Evolutionary conservation across 2,113 vertebrate species (phyloP).

Genomic region (Limanda limanda): DNA sequence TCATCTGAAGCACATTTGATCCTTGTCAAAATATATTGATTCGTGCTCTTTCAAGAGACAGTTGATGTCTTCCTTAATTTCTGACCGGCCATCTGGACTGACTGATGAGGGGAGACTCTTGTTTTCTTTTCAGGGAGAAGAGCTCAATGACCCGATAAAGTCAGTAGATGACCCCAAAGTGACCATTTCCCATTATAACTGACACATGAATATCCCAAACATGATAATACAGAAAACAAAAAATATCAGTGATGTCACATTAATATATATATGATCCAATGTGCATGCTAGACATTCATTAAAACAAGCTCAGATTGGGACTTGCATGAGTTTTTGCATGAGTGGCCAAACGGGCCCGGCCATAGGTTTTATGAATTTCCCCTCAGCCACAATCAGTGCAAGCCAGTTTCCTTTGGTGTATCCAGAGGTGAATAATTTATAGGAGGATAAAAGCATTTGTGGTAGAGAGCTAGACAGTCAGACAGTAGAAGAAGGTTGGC

Average conservation of each 20-base stretch:
- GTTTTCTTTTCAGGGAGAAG: conserved; percentile 32
- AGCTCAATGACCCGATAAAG: conserved; percentile 25
- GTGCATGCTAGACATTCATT: neutral
- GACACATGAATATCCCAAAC: too few relatives aligned
- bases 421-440: conserved; percentile 87
- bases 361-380: conserved; percentile 73
- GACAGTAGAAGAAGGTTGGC: conserved; percentile 69
- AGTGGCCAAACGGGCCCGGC: conserved; percentile 33
- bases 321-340: conserved; percentile 12
- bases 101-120: conserved; percentile 43
- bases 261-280: neutral
- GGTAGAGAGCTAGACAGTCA: conserved; percentile 79
- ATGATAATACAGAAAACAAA: too few relatives aligned
- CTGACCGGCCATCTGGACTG: conserved; percentile 59
- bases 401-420: conserved; percentile 83
- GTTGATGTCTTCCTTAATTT: conserved; percentile 81
- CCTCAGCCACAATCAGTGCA: conserved; percentile 83
- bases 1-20: conserved; percentile 79
- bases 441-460: conserved; percentile 83
- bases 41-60: conserved; percentile 72
- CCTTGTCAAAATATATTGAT: conserved; percentile 84
- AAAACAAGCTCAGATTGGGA: neutral
- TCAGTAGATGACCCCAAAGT: conserved; percentile 24
- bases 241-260: neutral
- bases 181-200: neutral